Percentiles rank a stretch among this genome's conserved stretches.
phyloP scores from a whole-genome alignment of 2,797 vertebrate genomes.

The Urocyon cinereoargenteus region DNA sequence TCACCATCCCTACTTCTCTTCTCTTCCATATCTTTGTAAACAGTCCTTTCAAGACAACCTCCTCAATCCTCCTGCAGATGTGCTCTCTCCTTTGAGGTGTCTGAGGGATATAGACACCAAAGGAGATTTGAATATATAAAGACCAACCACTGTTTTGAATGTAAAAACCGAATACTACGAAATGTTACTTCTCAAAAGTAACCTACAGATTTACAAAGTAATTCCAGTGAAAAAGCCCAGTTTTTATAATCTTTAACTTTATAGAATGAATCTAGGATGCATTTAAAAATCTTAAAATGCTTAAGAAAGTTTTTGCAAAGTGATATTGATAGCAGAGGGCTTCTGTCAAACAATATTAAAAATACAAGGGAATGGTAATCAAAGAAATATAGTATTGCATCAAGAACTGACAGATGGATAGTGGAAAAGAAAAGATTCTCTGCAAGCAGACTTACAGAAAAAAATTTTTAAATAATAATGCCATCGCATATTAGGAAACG shows the following conservation, averaged over 20 bases:
- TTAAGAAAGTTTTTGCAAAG: not conserved
- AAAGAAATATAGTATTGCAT: not conserved
- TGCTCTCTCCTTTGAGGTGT: not conserved
- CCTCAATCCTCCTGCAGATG: not conserved
- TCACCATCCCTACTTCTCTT: not conserved
- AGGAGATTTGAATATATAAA: not conserved
- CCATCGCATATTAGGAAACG: not conserved
- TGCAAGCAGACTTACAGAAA: not conserved
- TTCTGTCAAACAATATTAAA: not conserved
- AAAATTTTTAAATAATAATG: slow-evolving; percentile 4
- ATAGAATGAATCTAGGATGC: not conserved
- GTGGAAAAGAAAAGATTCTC: not conserved
- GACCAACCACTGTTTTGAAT: not conserved
- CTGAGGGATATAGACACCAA: not conserved
- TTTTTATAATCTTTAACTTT: not conserved
- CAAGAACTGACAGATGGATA: not conserved
- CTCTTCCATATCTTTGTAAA: not conserved
- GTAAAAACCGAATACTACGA: not conserved
- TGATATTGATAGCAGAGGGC: not conserved
- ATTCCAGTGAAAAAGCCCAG: not conserved
- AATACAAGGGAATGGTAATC: not conserved
- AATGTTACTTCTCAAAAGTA: not conserved
- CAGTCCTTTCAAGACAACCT: not conserved
- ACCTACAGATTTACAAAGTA: not conserved
- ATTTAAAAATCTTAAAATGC: not conserved